These are phyloP conservation scores for Etia nguti DNA, from an alignment of 2,113 vertebrate genomes.

Conservation along the genomic window DNA sequence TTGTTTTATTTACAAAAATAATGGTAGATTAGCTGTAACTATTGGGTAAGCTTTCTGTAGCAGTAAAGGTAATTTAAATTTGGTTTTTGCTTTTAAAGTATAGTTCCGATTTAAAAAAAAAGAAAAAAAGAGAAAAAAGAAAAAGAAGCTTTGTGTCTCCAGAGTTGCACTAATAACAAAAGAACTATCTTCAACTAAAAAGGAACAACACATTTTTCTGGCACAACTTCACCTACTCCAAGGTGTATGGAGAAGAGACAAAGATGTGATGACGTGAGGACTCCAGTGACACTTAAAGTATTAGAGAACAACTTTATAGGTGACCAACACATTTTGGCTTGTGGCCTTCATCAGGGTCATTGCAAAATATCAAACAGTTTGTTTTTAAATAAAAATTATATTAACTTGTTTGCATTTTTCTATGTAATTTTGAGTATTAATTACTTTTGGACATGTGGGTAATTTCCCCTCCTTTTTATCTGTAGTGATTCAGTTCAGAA, in stretches of 20 bases:
- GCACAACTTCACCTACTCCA: background rate
- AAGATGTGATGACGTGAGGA: background rate
- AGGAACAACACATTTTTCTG: background rate
- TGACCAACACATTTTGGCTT: background rate
- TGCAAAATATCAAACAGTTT: background rate
- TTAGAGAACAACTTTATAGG: background rate
- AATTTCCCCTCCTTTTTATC: background rate
- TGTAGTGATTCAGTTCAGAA: background rate
- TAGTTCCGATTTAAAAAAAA: background rate
- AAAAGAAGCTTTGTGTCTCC: background rate
- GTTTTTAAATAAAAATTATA: background rate
- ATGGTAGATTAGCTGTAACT: too few relatives aligned
- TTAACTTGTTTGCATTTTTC: background rate
- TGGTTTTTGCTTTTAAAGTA: background rate
- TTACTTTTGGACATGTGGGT: background rate
- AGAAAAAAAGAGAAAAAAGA: background rate
- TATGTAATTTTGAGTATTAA: background rate
- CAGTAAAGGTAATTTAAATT: background rate
- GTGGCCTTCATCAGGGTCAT: background rate
- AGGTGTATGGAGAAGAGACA: too few relatives aligned
- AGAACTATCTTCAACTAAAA: background rate
- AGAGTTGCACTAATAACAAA: background rate
- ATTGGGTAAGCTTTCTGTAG: too few relatives aligned
- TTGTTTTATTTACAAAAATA: background rate
- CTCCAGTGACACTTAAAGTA: background rate